phyloP scores from a whole-genome alignment of 2,888 invertebrate genomes.

The Agrotis clavis region DNA sequence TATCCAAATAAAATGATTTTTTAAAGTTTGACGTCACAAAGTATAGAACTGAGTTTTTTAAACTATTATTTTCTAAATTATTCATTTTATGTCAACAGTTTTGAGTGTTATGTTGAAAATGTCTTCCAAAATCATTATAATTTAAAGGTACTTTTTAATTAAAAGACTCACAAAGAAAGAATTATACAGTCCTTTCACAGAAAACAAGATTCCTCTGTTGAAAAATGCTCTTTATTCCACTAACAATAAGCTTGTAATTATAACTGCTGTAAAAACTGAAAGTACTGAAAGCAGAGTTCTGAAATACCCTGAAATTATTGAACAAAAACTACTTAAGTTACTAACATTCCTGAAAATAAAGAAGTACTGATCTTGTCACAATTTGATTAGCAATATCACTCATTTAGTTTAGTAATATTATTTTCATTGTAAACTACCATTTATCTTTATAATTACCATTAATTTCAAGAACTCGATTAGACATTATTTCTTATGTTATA shows the following conservation, averaged over 20 bases:
- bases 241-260: background rate
- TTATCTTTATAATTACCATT: conserved; percentile 13
- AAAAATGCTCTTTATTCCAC: background rate
- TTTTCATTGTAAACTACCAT: conserved; percentile 41
- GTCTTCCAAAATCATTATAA: conserved; percentile 19
- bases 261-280: background rate
- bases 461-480: conserved; percentile 7
- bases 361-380: conserved; percentile 45
- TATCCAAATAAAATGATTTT: background rate
- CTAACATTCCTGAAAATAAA: conserved; percentile 24
- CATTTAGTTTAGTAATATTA: background rate
- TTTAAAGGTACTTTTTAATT: conserved; percentile 2
- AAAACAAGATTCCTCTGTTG: too few species aligned
- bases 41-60: conserved; percentile 29
- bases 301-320: background rate
- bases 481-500: conserved; percentile 25
- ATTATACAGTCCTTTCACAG: too few species aligned
- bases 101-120: conserved; percentile 1
- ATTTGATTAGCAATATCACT: conserved; percentile 16
- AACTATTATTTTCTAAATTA: conserved; percentile 14
- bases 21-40: conserved; percentile 36
- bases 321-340: conserved; percentile 8
- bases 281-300: background rate
- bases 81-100: conserved; percentile 11
- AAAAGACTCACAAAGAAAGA: background rate